Percentiles rank a stretch among this genome's conserved stretches.
These are phyloP conservation scores for Tinea trinotella DNA, from an alignment of 2,888 invertebrate genomes.

Conservation along the genomic window DNA sequence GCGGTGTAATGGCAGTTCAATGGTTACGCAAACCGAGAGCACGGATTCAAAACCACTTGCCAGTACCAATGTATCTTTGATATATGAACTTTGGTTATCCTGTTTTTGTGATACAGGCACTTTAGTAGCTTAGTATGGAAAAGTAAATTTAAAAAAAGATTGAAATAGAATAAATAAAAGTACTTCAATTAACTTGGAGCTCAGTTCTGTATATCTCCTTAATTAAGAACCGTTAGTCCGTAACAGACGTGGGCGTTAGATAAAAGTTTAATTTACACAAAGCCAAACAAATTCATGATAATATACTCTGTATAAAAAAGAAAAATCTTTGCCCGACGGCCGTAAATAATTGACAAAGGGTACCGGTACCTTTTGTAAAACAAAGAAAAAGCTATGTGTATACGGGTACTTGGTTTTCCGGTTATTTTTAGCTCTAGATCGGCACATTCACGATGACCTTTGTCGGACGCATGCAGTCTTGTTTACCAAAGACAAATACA, in stretches of 20 bases:
- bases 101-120: too few species aligned
- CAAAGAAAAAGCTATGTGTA: neutral
- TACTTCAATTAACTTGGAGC: neutral
- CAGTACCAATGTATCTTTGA: too few species aligned
- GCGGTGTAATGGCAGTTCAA: too few species aligned
- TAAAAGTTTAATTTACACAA: neutral
- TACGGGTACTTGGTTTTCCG: neutral
- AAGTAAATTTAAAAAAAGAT: too few species aligned
- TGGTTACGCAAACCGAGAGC: too few species aligned
- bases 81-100: too few species aligned
- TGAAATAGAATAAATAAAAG: too few species aligned
- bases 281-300: neutral
- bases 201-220: neutral
- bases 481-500: neutral
- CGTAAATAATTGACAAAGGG: neutral
- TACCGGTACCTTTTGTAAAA: neutral
- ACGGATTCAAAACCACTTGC: neutral
- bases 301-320: neutral
- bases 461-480: neutral
- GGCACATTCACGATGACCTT: slow-evolving; percentile 1
- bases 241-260: neutral
- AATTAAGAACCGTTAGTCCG: neutral
- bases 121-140: too few species aligned
- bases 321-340: neutral
- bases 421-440: neutral